These are phyloP conservation scores for Mimas tiliae DNA, from an alignment of 2,888 invertebrate species.

Conservation along the genomic window DNA sequence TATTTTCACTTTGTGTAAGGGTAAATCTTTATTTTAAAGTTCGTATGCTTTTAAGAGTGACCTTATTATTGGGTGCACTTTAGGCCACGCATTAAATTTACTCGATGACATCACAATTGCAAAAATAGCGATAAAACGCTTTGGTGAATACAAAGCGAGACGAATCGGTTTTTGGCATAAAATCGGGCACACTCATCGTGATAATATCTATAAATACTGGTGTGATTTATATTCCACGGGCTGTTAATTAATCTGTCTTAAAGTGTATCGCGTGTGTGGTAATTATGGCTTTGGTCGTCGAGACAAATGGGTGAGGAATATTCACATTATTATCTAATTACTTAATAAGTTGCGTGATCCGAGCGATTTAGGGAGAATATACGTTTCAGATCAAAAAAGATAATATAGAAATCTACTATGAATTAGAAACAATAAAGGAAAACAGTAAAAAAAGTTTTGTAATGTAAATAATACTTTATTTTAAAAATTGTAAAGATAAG, in stretches of 20 bases:
- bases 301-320: conserved; percentile 65
- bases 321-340: conserved; percentile 34
- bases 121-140: conserved; percentile 28
- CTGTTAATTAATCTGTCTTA: conserved; percentile 42
- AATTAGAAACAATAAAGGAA: background rate
- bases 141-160: conserved; percentile 39
- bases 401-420: background rate
- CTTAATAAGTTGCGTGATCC: background rate
- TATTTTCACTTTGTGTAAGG: background rate
- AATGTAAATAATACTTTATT: too few relatives aligned
- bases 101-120: conserved; percentile 27
- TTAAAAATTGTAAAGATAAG: background rate
- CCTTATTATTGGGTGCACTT: conserved; percentile 4
- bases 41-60: background rate
- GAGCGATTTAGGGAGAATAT: background rate
- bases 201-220: conserved; percentile 49
- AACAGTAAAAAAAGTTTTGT: too few relatives aligned
- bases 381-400: background rate
- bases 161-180: conserved; percentile 59
- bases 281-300: conserved; percentile 62
- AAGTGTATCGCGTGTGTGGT: conserved; percentile 46
- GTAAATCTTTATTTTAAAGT: background rate
- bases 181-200: conserved; percentile 50
- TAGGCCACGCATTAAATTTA: conserved; percentile 27
- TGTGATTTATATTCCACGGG: conserved; percentile 45